Percentiles rank a stretch among this genome's conserved stretches.
These are phyloP conservation scores for rat (Rattus norvegicus) DNA, from an alignment of 2,113 vertebrate species.

Conservation along the genomic window GRCr8 NC_086023.1:48362501-48363000, in stretches of 20 bases:
- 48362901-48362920: not conserved
- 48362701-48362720: not conserved
- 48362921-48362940: not conserved
- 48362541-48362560: slow-evolving; percentile 31
- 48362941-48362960: not conserved
- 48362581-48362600: not conserved
- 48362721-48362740: not conserved
- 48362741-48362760: not conserved
- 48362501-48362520: slow-evolving; percentile 20
- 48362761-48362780: not conserved
- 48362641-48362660: not conserved
- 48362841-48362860: not conserved
- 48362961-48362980: not conserved
- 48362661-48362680: not conserved
- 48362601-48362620: slow-evolving; percentile 10
- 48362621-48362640: slow-evolving; percentile 14
- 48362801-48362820: not conserved
- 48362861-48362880: not conserved
- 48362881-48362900: not conserved
- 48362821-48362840: not conserved
- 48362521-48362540: slow-evolving; percentile 23
- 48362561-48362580: slow-evolving; percentile 37
- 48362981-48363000: not conserved
- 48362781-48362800: not conserved
- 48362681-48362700: not conserved